Percentiles rank a stretch among this genome's conserved stretches.
Evolutionary conservation across 2,113 vertebrate species (phyloP).

Genomic region (Petrocephalus zakoni): DNA sequence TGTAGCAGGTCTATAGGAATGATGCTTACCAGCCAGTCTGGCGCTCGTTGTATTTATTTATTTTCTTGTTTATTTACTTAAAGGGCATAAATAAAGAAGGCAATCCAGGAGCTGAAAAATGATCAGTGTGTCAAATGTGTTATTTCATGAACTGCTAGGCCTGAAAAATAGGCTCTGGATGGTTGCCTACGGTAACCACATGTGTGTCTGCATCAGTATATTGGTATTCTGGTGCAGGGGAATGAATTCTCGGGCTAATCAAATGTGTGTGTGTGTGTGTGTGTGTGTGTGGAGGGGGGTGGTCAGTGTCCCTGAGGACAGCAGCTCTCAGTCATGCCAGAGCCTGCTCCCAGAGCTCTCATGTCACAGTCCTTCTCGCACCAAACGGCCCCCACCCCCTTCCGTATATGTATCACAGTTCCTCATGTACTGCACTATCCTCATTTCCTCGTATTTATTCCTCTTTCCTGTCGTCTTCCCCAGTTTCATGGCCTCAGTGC

Average conservation of each 20-base stretch:
- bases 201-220: neutral
- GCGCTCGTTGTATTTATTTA: neutral
- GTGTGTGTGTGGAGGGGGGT: neutral
- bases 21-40: neutral
- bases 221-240: neutral
- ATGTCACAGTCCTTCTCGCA: neutral
- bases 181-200: neutral
- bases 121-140: conserved; percentile 3
- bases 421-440: neutral
- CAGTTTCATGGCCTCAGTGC: neutral
- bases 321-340: neutral
- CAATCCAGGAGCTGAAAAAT: conserved; percentile 2
- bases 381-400: neutral
- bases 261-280: neutral
- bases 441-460: neutral
- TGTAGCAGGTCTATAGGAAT: neutral
- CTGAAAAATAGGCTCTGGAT: neutral
- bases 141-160: neutral
- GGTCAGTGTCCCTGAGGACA: neutral
- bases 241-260: neutral
- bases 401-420: neutral
- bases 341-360: neutral
- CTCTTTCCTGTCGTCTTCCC: neutral
- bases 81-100: neutral
- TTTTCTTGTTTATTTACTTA: neutral